A percentile compares a stretch with the other conserved stretches of the same genome.
Conservation (phyloP, 2,113 vertebrate species). For the Alethe diademata region DNA sequence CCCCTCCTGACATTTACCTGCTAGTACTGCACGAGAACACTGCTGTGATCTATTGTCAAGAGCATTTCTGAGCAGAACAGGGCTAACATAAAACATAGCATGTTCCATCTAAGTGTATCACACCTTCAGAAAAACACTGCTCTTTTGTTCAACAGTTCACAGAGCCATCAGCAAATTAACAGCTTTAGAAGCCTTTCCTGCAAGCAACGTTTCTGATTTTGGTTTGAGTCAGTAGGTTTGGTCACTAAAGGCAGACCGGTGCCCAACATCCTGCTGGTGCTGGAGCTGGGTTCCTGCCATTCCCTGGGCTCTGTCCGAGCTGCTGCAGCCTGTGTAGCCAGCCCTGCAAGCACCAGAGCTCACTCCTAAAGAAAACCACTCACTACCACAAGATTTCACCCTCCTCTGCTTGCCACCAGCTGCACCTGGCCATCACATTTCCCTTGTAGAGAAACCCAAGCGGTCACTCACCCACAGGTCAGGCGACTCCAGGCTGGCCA, state of each 20-base stretch:
- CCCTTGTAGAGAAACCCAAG: fast-evolving
- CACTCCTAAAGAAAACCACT: background rate
- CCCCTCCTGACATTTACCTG: background rate
- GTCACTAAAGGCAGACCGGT: fast-evolving
- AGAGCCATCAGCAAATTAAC: background rate
- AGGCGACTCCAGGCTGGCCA: fast-evolving
- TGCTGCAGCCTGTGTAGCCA: fast-evolving
- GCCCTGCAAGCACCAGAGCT: background rate
- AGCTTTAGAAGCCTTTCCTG: background rate
- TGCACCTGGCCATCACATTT: fast-evolving
- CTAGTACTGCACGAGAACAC: background rate
- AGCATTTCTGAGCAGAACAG: background rate
- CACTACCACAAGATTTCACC: background rate
- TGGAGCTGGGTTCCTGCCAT: fast-evolving
- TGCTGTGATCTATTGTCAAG: background rate
- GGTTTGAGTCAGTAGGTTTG: background rate
- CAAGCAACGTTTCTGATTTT: background rate
- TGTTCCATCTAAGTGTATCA: background rate
- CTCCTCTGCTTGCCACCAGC: background rate
- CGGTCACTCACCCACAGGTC: background rate
- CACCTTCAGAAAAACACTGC: background rate
- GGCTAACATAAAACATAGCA: background rate
- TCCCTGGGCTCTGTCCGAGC: background rate
- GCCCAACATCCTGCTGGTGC: fast-evolving
- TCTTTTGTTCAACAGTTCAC: background rate